Conservation (phyloP, 1,140 invertebrate genomes). For the Bombyx mandarina region DNA sequence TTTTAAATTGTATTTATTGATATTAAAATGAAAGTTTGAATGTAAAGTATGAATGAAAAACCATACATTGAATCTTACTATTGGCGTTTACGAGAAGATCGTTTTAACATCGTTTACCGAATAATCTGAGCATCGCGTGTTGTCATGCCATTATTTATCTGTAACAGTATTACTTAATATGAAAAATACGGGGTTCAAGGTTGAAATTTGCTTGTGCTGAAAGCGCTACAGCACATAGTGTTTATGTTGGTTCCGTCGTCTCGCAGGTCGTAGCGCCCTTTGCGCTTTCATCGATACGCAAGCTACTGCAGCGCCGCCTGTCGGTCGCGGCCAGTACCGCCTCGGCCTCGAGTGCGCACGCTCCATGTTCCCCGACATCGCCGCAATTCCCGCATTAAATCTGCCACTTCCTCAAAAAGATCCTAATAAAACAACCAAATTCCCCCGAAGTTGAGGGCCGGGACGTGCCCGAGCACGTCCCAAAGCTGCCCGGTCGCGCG, state of each 20-base stretch:
- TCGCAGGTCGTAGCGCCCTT: constrained; percentile 31
- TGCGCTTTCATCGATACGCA: constrained; percentile 62
- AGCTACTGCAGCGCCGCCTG: constrained; percentile 41
- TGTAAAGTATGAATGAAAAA: too few relatives aligned
- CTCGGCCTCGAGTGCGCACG: constrained; percentile 47
- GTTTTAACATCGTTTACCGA: too few relatives aligned
- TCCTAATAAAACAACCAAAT: constrained; percentile 9
- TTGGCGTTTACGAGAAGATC: too few relatives aligned
- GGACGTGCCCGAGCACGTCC: constrained; percentile 15
- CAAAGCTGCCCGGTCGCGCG: constrained; percentile 11
- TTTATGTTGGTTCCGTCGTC: constrained; percentile 10
- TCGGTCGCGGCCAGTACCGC: constrained; percentile 39
- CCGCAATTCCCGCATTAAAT: constrained; percentile 41
- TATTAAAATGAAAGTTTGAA: too few relatives aligned
- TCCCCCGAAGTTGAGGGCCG: constrained; percentile 16
- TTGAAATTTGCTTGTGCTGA: too few relatives aligned
- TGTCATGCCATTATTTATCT: too few relatives aligned
- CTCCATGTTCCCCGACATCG: constrained; percentile 44
- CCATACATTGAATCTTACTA: too few relatives aligned
- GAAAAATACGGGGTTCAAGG: too few relatives aligned
- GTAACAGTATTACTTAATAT: too few relatives aligned
- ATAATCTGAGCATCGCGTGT: too few relatives aligned
- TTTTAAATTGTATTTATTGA: too few relatives aligned
- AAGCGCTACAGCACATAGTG: too few relatives aligned
- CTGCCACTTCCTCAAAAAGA: constrained; percentile 12